A percentile compares a stretch with the other conserved stretches of the same genome.
Conservation (phyloP, 1,140 invertebrate genomes). For the Lepeophtheirus salmonis region DNA sequence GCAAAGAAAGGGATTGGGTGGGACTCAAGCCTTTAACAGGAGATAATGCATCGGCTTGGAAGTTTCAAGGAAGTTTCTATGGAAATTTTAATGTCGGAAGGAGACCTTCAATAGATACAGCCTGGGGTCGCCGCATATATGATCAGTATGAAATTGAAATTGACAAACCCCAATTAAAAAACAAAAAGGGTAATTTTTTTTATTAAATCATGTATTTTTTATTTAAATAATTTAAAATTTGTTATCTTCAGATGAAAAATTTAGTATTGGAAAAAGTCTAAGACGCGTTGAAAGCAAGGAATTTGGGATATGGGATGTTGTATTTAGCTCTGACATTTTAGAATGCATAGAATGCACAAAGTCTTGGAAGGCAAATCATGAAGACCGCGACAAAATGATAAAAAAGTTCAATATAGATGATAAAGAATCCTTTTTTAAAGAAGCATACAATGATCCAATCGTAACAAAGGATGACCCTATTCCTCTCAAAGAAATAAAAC, state of each 20-base stretch:
- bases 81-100: constrained; percentile 17
- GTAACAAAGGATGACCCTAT: not conserved
- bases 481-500: constrained; percentile 8
- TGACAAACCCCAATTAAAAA: not conserved
- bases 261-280: not conserved
- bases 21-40: constrained; percentile 13
- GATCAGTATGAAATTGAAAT: constrained; percentile 18
- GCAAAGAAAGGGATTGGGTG: constrained; percentile 5
- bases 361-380: constrained; percentile 2
- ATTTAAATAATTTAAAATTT: constrained; percentile 1
- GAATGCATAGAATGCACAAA: not conserved
- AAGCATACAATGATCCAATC: not conserved
- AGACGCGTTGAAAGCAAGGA: not conserved
- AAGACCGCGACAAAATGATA: constrained; percentile 2
- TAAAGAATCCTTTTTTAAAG: not conserved
- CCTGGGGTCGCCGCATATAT: constrained; percentile 17
- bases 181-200: not conserved
- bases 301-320: constrained; percentile 11
- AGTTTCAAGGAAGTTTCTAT: constrained; percentile 16
- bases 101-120: constrained; percentile 17
- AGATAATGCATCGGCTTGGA: constrained; percentile 11
- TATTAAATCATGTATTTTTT: not conserved
- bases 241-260: not conserved
- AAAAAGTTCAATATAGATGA: constrained; percentile 11
- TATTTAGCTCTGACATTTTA: not conserved